Conservation (phyloP, 2,888 invertebrate genomes). For the Conus canariensis region DNA sequence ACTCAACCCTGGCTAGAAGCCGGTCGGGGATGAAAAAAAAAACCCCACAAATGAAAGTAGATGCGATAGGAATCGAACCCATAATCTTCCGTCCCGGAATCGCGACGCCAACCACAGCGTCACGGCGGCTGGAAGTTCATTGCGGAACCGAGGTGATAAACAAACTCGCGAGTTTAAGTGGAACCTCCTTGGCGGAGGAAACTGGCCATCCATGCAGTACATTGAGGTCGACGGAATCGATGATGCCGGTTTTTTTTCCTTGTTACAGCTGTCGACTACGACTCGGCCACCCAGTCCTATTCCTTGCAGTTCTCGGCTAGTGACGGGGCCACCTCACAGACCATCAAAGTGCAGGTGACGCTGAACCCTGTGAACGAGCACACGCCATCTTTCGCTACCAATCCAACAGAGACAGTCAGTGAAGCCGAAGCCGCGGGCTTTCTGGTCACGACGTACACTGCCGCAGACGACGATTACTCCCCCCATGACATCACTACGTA, state of each 20-base stretch:
- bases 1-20: too few relatives aligned
- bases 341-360: constrained; percentile 57
- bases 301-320: constrained; percentile 56
- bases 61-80: too few relatives aligned
- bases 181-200: too few relatives aligned
- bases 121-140: too few relatives aligned
- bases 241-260: neutral
- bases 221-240: too few relatives aligned
- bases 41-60: too few relatives aligned
- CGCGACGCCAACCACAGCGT: too few relatives aligned
- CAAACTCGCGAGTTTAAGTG: too few relatives aligned
- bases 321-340: constrained; percentile 58
- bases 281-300: constrained; percentile 59
- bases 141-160: too few relatives aligned
- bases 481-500: constrained; percentile 57
- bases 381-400: constrained; percentile 59
- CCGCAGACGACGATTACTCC: constrained; percentile 57
- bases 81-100: too few relatives aligned
- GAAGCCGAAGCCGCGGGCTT: constrained; percentile 54
- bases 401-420: constrained; percentile 44
- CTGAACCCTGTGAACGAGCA: constrained; percentile 66
- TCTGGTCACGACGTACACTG: constrained; percentile 51
- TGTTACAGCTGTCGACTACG: constrained; percentile 63
- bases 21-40: too few relatives aligned
- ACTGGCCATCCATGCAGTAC: too few relatives aligned